These are phyloP conservation scores for Physocephala rufipes DNA, from an alignment of 2,888 invertebrate genomes.

Conservation along the genomic window DNA sequence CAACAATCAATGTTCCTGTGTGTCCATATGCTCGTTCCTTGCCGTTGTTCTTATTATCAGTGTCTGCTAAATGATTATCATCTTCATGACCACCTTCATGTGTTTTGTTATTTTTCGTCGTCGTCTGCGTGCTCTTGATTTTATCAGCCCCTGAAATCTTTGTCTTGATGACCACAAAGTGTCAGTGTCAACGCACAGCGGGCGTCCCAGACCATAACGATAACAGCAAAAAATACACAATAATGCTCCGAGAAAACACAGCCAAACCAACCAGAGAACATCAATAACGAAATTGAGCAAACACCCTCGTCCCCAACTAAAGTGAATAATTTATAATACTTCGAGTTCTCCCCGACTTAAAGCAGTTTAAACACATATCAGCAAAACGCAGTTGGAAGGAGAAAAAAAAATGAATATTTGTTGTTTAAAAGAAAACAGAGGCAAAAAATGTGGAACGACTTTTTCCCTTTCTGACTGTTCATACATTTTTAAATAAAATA, in stretches of 20 bases:
- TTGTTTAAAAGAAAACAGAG: constrained; percentile 34
- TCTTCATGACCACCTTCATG: background rate
- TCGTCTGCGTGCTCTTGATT: constrained; percentile 31
- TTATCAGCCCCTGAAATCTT: constrained; percentile 32
- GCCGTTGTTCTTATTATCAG: too few species aligned
- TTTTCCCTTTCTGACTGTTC: constrained; percentile 47
- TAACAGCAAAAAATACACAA: constrained; percentile 7
- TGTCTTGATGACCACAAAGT: constrained; percentile 29
- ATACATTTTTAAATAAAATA: constrained; percentile 59
- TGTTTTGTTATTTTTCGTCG: background rate
- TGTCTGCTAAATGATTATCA: too few species aligned
- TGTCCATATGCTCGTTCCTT: too few species aligned
- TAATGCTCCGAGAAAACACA: background rate
- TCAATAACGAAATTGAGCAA: constrained; percentile 54
- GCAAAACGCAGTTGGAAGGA: constrained; percentile 46
- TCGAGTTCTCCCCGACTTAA: constrained; percentile 20
- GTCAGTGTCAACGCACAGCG: constrained; percentile 37
- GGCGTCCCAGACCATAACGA: constrained; percentile 26
- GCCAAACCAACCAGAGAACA: constrained; percentile 10
- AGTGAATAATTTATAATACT: constrained; percentile 61
- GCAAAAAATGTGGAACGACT: constrained; percentile 49
- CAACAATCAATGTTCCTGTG: too few species aligned
- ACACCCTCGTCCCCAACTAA: constrained; percentile 63
- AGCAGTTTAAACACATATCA: too few species aligned
- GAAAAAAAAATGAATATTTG: constrained; percentile 45